Conservation (phyloP, 2,113 vertebrate species). For the Semicossyphus pulcher region DNA sequence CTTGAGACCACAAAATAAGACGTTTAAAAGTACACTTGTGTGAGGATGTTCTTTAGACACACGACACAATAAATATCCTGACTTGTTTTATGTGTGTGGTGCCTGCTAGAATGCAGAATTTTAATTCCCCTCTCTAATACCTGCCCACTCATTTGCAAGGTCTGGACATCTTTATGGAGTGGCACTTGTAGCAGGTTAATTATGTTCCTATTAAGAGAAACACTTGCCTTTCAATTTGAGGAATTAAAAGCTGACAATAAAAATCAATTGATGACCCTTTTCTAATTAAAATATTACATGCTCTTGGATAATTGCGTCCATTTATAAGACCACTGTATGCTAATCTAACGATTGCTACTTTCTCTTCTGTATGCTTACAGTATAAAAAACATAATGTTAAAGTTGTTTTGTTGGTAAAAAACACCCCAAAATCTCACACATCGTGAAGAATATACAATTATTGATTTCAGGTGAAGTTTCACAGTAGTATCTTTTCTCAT, state of each 20-base stretch:
- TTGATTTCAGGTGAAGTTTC: not conserved
- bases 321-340: constrained; percentile 19
- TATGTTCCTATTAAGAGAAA: constrained; percentile 42
- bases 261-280: constrained; percentile 27
- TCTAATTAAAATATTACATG: constrained; percentile 23
- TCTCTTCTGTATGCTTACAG: not conserved
- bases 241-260: constrained; percentile 32
- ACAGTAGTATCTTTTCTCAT: not conserved
- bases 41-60: not conserved
- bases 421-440: too few relatives aligned
- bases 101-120: constrained; percentile 1
- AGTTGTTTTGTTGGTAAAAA: too few relatives aligned
- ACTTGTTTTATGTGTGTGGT: constrained; percentile 4
- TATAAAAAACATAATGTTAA: not conserved
- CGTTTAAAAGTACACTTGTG: not conserved
- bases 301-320: constrained; percentile 12
- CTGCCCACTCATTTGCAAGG: constrained; percentile 51
- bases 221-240: constrained; percentile 43
- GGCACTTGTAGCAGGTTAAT: constrained; percentile 38
- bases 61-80: constrained; percentile 3
- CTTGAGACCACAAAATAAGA: not conserved
- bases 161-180: constrained; percentile 48
- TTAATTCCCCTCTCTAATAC: constrained; percentile 36
- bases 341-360: not conserved
- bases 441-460: too few relatives aligned